Evolutionary conservation across 2,797 vertebrate genomes (phyloP).

Genomic region (Enteromius argenteus): DNA sequence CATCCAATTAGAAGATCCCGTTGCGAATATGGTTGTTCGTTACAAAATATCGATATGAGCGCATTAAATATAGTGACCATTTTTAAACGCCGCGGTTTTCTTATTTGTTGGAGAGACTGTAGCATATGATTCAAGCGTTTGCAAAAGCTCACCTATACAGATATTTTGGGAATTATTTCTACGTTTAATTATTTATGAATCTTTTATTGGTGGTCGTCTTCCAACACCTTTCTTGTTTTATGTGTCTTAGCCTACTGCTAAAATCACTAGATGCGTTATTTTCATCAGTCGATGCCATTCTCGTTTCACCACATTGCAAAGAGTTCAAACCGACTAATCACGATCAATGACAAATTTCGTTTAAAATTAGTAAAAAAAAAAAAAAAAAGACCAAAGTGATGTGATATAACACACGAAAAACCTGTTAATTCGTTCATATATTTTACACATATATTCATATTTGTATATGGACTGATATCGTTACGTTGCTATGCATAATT

Average conservation of each 20-base stretch:
- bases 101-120: neutral
- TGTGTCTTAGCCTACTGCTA: neutral
- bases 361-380: too few relatives aligned
- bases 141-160: neutral
- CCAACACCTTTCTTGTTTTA: neutral
- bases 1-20: slow-evolving; percentile 16
- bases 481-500: neutral
- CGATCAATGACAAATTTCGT: neutral
- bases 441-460: neutral
- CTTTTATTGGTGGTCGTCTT: neutral
- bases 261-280: neutral
- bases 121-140: neutral
- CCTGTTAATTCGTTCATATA: neutral
- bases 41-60: neutral
- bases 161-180: neutral
- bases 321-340: neutral
- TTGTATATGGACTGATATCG: neutral
- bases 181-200: too few relatives aligned
- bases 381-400: neutral
- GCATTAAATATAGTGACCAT: neutral
- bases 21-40: neutral
- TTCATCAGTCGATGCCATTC: neutral
- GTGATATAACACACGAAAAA: neutral
- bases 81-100: neutral
- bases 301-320: neutral